phyloP scores from a whole-genome alignment of 2,113 vertebrate genomes.

The Hydrolagus affinis region DNA sequence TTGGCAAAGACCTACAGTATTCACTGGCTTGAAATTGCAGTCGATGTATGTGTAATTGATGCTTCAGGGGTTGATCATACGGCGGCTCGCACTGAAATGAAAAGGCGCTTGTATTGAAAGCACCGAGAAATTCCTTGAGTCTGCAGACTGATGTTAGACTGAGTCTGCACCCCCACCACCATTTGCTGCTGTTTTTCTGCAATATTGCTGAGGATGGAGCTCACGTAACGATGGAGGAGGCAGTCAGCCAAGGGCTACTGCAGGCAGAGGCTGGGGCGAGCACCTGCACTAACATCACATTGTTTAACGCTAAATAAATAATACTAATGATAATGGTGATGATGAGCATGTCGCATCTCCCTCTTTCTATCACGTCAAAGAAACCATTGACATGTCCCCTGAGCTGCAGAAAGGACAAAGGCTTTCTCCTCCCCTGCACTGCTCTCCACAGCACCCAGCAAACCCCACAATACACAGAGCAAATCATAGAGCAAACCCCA shows the following conservation, averaged over 20 bases:
- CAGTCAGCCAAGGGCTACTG: background rate
- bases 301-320: background rate
- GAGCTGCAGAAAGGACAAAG: no score
- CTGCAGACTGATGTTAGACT: background rate
- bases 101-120: no score
- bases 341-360: no score
- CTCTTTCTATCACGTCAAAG: no score
- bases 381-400: no score
- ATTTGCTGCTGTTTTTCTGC: background rate
- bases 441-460: no score
- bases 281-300: no score
- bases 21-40: background rate
- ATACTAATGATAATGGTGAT: background rate
- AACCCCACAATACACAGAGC: no score
- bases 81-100: no score
- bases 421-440: background rate
- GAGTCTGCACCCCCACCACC: background rate
- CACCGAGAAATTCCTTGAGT: no score
- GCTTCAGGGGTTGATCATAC: no score
- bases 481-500: no score
- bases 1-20: background rate
- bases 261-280: background rate
- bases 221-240: conserved; percentile 11
- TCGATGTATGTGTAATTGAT: background rate
- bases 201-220: background rate